Evolutionary conservation across 2,113 vertebrate species (phyloP), one percentile per base, ranked within the genome.

Genomic region (Danionella cerebrum): DNA sequence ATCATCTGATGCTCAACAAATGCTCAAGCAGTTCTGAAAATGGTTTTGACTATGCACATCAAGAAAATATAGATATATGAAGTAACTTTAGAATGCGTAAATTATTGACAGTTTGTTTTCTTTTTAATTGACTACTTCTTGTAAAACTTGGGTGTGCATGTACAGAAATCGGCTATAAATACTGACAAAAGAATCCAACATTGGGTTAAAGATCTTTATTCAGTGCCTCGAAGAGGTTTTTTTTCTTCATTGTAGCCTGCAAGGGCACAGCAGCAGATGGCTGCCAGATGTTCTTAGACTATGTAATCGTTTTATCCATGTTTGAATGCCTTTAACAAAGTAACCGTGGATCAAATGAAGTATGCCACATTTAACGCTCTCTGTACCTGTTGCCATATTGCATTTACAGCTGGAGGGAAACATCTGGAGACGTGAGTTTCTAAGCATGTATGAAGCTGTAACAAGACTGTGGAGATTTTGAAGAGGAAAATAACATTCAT

Each of bases 311-410:
- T 83, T 69, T 78, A 71, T 81, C 65, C 69, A 57, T 76, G 72
- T 80, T 82, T 77, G 77, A 80, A 83, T 55, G 75, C 80, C 78
- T 73, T 80, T 82, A 79, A 84, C 79, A 79, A 81, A 85, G 78
- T 81, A 83, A 79, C 68, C 71, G 65, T 79, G 77, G 71, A 82
- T 83, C 84, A 82, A 78, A 83, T 79, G 1, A 50, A 74, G 73
- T 76, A 67, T 78, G 80, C 82, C 79, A 77, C 82, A 76, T 87
- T 80, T 77, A 72, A 82, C 72, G 75, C 76, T 79, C 80, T 71
- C 82, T 82, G 82, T 68, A 73, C 75, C 70, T 41, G 21, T 62
- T 67, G 76, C 70, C 74, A 44, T 29, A 67, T 50, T 59, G 55
- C 44, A 21, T 70, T 53, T 54, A 54, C 84, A 84, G 82, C 77